Percentiles rank a stretch among this genome's conserved stretches.
Evolutionary conservation across 2,888 invertebrate species (phyloP).

Genomic region (Polymixis lichenea): DNA sequence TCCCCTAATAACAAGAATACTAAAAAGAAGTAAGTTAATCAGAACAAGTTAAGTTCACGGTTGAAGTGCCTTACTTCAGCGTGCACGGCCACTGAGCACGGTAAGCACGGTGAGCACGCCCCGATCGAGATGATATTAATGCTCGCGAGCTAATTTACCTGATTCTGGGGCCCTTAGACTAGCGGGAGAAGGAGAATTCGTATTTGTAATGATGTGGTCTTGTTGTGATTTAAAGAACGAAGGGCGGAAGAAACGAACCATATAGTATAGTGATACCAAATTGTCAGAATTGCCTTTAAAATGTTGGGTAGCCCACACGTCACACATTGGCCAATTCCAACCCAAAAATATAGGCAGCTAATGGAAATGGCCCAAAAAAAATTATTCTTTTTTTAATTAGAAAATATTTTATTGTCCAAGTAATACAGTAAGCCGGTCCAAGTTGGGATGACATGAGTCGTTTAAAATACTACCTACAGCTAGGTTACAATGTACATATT

Average conservation of each 20-base stretch:
- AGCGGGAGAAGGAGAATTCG: neutral
- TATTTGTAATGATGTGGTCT: neutral
- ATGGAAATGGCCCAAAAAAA: neutral
- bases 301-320: neutral
- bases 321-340: neutral
- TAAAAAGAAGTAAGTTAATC: conserved; percentile 45
- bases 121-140: conserved; percentile 54
- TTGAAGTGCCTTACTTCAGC: conserved; percentile 36
- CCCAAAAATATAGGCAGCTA: neutral
- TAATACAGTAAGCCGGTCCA: too few relatives aligned
- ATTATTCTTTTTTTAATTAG: too few relatives aligned
- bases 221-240: neutral
- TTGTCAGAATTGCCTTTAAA: neutral
- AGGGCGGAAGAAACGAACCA: neutral
- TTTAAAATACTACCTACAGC: too few relatives aligned
- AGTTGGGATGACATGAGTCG: too few relatives aligned
- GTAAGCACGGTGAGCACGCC: conserved; percentile 17
- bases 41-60: conserved; percentile 54
- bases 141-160: conserved; percentile 59
- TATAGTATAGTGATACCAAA: neutral
- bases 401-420: too few relatives aligned
- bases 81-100: conserved; percentile 42
- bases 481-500: too few relatives aligned
- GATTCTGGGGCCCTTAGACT: conserved; percentile 23
- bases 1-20: conserved; percentile 19